Conservation (phyloP, 2,888 invertebrate species). For the Isotomurus palustris region DNA sequence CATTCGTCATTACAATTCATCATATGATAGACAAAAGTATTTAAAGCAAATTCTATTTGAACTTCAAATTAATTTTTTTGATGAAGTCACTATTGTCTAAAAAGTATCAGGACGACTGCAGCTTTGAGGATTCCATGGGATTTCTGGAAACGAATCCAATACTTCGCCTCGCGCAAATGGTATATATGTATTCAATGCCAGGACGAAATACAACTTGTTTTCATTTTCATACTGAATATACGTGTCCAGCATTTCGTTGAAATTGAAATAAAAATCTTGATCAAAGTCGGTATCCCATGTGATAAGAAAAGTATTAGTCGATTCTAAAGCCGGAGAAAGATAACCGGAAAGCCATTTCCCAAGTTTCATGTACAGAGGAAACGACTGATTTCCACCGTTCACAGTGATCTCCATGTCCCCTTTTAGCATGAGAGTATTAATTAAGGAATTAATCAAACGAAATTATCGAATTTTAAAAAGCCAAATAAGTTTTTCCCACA, state of each 20-base stretch:
- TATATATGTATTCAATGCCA: too few species aligned
- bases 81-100: too few species aligned
- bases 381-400: not conserved
- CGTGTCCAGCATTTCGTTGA: not conserved
- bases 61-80: too few species aligned
- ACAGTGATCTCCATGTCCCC: not conserved
- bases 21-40: too few species aligned
- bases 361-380: not conserved
- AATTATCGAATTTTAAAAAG: not conserved
- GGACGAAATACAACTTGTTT: not conserved
- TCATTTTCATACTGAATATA: not conserved
- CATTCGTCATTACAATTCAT: too few species aligned
- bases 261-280: not conserved
- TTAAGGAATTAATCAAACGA: not conserved
- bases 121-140: too few species aligned
- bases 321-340: not conserved
- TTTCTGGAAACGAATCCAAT: too few species aligned
- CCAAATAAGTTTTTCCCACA: too few species aligned
- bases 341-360: not conserved
- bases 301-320: not conserved
- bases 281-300: not conserved
- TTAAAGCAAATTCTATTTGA: too few species aligned
- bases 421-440: not conserved
- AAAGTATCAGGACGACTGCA: too few species aligned
- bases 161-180: too few species aligned